Percentiles rank a stretch among this genome's conserved stretches.
These are phyloP conservation scores for Lacanobia oleracea DNA, from an alignment of 2,888 invertebrate genomes.

Conservation along the genomic window DNA sequence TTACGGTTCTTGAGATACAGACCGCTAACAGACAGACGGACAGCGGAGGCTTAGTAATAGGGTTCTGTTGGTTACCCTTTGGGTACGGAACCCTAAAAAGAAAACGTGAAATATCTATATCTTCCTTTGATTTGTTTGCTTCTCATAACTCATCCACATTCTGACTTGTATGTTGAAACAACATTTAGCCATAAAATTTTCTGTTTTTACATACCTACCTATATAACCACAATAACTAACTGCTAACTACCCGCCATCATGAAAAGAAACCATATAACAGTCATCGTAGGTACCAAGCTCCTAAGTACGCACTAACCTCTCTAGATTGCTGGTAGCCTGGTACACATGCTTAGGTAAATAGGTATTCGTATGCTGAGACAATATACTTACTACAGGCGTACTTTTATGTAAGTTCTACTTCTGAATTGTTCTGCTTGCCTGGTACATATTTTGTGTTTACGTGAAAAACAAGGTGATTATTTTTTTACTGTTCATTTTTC, in stretches of 20 bases:
- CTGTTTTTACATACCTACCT: not conserved
- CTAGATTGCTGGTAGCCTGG: conserved; percentile 6
- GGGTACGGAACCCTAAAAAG: not conserved
- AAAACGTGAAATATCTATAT: not conserved
- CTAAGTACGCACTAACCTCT: conserved; percentile 12
- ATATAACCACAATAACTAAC: not conserved
- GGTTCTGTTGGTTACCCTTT: too few relatives aligned
- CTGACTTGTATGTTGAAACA: not conserved
- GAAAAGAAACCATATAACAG: conserved; percentile 23
- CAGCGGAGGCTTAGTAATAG: too few relatives aligned
- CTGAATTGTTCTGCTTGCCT: conserved; percentile 24
- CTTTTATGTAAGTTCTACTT: conserved; percentile 10
- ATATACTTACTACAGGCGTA: conserved; percentile 9
- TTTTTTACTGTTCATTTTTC: not conserved
- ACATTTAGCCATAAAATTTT: conserved; percentile 4
- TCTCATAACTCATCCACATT: not conserved
- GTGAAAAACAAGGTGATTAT: conserved; percentile 13
- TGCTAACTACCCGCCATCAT: conserved; percentile 3
- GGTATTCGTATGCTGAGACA: conserved; percentile 31
- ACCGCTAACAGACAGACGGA: too few relatives aligned
- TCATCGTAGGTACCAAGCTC: not conserved
- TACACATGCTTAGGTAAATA: conserved; percentile 31
- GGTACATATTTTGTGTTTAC: conserved; percentile 28
- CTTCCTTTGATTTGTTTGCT: not conserved
- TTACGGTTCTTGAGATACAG: too few relatives aligned